Conservation (phyloP, 2,113 vertebrate species). For the Ptilorrhoa leucosticta region DNA sequence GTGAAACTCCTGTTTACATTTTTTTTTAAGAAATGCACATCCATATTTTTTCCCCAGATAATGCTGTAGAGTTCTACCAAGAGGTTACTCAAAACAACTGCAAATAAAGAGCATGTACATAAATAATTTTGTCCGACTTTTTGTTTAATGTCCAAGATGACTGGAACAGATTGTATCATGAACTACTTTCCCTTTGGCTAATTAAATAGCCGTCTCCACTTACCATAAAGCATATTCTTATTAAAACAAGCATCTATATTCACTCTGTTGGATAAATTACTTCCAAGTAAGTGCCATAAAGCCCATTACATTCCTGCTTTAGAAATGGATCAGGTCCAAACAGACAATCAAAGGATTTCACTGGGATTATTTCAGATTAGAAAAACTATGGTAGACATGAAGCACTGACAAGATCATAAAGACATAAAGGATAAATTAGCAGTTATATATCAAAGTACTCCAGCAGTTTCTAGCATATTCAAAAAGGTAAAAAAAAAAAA, state of each 20-base stretch:
- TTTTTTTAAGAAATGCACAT: conserved; percentile 48
- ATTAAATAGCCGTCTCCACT: conserved; percentile 91
- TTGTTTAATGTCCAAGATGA: conserved; percentile 83
- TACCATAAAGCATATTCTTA: conserved; percentile 92
- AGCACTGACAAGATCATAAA: conserved; percentile 87
- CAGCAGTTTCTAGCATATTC: conserved; percentile 20
- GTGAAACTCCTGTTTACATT: conserved; percentile 56
- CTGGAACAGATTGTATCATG: conserved; percentile 83
- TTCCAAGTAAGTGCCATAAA: conserved; percentile 91
- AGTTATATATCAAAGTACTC: conserved; percentile 77
- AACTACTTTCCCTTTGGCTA: conserved; percentile 85
- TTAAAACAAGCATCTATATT: conserved; percentile 92
- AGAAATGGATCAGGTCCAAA: conserved; percentile 93
- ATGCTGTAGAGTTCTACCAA: conserved; percentile 65
- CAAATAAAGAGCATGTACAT: conserved; percentile 74
- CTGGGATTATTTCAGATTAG: conserved; percentile 97
- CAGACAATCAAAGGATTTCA: conserved; percentile 98
- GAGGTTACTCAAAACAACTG: conserved; percentile 71
- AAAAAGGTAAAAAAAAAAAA: not conserved
- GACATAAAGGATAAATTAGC: conserved; percentile 87
- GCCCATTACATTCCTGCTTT: conserved; percentile 91
- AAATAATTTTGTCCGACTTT: conserved; percentile 79
- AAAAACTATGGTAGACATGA: conserved; percentile 84
- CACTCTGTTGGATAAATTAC: conserved; percentile 90
- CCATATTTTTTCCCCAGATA: conserved; percentile 40